phyloP scores from a whole-genome alignment of 2,113 vertebrate species.

The Prunella himalayana region DNA sequence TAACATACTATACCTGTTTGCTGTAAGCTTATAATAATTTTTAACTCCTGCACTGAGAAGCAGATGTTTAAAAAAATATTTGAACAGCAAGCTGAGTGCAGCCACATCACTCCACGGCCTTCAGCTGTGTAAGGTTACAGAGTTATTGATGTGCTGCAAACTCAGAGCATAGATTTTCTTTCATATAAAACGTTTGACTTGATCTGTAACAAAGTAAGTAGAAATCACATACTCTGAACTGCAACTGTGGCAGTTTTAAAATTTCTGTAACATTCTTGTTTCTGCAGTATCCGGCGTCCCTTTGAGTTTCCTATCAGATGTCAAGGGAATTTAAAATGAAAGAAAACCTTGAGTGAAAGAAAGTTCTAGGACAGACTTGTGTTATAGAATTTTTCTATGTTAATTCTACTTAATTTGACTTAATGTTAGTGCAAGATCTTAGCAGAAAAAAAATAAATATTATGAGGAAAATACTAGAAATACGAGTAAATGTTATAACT shows the following conservation, averaged over 20 bases:
- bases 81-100: neutral
- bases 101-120: neutral
- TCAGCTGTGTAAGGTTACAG: neutral
- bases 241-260: neutral
- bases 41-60: neutral
- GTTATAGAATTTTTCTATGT: neutral
- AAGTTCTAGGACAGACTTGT: neutral
- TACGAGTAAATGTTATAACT: neutral
- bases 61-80: neutral
- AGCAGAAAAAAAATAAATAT: neutral
- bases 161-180: neutral
- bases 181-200: neutral
- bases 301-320: neutral
- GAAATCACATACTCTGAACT: neutral
- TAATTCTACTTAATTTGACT: neutral
- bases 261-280: neutral
- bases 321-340: neutral
- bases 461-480: neutral
- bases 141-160: neutral
- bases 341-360: neutral
- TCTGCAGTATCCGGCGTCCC: neutral
- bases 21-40: neutral
- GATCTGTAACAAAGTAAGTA: neutral
- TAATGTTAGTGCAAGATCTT: neutral
- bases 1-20: neutral